Base-by-base conservation (phyloP, 37 sponge, comb jelly and placozoan species). In the Aplysina aerophoba region DNA sequence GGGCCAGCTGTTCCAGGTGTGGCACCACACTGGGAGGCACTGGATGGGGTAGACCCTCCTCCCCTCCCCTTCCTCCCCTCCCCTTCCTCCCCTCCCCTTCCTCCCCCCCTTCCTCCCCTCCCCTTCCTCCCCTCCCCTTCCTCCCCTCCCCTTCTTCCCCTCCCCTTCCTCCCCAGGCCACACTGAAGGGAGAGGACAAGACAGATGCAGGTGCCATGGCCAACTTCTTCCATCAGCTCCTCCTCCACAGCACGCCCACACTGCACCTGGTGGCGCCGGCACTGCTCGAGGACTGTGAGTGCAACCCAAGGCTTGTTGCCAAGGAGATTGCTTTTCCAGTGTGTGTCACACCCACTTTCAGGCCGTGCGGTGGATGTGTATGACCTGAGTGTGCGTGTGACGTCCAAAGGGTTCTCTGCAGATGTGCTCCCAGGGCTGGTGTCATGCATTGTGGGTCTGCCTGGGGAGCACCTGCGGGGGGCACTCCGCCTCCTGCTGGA, bases 401-500 rank as follows among this genome's bases (percentile, higher is more conserved):
- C 28, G 6, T 69, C 71, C 28, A 1, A 30, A 35, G 71, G 17
- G 19, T 69, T 69, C 71, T 35, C 71, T 12, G 35, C 28, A 16
- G 34, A 69, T 35, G 34, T 69, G 71, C 28, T 69, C 4, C 34
- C 71, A 11, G 28, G 35, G 4, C 15, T 69, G 33, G 34, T 69
- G 6, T 31, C 34, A 4, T 31, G 35, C 13, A 24, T 69, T 12
- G 28, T 34, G 44, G 39, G 25, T 44, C 78, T 75, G 25, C 78
- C 78, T 0, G 78, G 25, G 22, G 44, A 40, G 12, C 78, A 40
- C 6, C 44, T 75, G 21, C 22, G 14, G 53, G 24, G 13, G 14
- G 54, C 37, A 16, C 54, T 75, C 78, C 54, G 39, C n/a, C 54
- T 75, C 25, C 44, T 75, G 25, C 53, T 75, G 78, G 53, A 75